phyloP scores from a whole-genome alignment of 2,113 vertebrate genomes.

The Gymnogyps californianus region DNA sequence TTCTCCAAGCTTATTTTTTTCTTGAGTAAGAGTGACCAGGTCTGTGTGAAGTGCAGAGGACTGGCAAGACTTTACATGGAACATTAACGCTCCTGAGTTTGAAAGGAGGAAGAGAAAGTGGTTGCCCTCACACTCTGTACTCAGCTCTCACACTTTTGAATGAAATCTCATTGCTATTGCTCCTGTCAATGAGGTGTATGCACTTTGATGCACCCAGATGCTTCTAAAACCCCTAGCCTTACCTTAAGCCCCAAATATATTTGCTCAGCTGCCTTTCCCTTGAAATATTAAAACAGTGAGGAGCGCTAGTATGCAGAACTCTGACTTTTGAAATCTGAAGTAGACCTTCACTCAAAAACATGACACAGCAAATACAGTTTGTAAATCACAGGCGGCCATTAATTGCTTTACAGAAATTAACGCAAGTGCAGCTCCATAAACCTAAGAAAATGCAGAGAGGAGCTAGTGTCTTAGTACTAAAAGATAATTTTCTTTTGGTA shows the following conservation, averaged over 20 bases:
- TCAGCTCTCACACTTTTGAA: background rate
- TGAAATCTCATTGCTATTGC: background rate
- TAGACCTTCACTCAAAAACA: background rate
- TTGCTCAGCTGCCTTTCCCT: background rate
- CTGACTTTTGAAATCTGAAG: background rate
- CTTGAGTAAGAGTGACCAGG: background rate
- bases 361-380: background rate
- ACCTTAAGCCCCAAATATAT: background rate
- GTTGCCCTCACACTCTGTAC: background rate
- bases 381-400: background rate
- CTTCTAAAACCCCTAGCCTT: background rate
- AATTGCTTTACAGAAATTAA: background rate
- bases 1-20: background rate
- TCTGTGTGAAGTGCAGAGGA: background rate
- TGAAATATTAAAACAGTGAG: background rate
- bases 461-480: background rate
- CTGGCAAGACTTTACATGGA: background rate
- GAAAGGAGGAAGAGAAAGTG: background rate
- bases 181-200: background rate
- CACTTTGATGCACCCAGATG: background rate
- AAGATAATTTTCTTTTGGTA: background rate
- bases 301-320: background rate
- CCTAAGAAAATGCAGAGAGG: background rate
- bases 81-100: background rate
- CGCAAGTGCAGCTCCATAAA: background rate